Percentiles rank a stretch among this genome's conserved stretches.
Evolutionary conservation across 2,888 invertebrate genomes (phyloP).

Genomic region (Phasia obesa): DNA sequence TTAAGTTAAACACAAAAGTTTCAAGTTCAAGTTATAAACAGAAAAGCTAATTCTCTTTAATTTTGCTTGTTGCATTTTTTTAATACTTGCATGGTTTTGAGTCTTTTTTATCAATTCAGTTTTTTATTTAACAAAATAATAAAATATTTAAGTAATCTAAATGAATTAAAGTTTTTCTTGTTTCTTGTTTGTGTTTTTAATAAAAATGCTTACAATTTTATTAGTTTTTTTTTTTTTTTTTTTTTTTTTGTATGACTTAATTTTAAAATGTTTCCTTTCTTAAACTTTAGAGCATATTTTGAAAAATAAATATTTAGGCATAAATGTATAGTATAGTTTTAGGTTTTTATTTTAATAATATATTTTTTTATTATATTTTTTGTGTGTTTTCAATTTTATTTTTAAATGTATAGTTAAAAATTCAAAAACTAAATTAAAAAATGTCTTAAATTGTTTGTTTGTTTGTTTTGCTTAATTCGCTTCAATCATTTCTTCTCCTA

Average conservation of each 20-base stretch:
- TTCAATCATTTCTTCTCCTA: conserved; percentile 31
- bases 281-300: conserved; percentile 66
- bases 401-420: conserved; percentile 49
- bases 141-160: conserved; percentile 40
- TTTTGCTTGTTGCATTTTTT: conserved; percentile 56
- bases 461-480: conserved; percentile 64
- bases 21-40: conserved; percentile 31
- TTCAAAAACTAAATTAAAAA: conserved; percentile 60
- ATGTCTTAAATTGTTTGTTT: conserved; percentile 65
- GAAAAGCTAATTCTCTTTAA: conserved; percentile 59
- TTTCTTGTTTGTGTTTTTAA: conserved; percentile 49
- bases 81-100: conserved; percentile 83
- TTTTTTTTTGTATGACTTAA: conserved; percentile 53
- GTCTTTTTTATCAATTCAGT: conserved; percentile 78
- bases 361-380: conserved; percentile 28
- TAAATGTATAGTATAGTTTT: conserved; percentile 69
- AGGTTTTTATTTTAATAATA: conserved; percentile 62
- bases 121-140: conserved; percentile 60
- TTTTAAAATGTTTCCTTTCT: conserved; percentile 52
- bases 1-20: conserved; percentile 42
- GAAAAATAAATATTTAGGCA: conserved; percentile 72
- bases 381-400: conserved; percentile 20
- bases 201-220: conserved; percentile 72
- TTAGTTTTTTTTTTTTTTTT: conserved; percentile 53
- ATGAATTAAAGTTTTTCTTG: conserved; percentile 63